Conservation (phyloP, 2,113 vertebrate genomes). For the Prionailurus viverrinus region DNA sequence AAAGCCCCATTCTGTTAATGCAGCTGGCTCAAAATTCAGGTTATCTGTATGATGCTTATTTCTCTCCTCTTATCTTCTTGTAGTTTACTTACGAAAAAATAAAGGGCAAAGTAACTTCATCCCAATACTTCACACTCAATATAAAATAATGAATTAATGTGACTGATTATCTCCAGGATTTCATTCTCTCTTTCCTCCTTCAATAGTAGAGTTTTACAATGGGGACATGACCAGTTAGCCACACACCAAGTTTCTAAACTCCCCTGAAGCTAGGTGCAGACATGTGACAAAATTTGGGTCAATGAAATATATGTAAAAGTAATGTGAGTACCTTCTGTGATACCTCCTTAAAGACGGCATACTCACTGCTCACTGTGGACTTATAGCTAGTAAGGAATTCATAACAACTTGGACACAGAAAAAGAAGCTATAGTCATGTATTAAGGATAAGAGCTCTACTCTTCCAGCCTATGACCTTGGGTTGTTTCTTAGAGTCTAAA, state of each 20-base stretch:
- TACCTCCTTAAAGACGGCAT: neutral
- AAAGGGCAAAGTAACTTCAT: neutral
- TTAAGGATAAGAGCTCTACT: neutral
- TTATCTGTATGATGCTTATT: neutral
- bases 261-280: neutral
- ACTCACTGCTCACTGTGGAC: neutral
- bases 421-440: neutral
- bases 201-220: neutral
- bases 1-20: neutral
- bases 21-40: neutral
- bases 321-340: neutral
- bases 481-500: neutral
- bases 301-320: neutral
- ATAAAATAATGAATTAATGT: neutral
- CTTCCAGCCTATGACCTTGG: neutral
- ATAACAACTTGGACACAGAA: neutral
- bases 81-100: slow-evolving; percentile 7
- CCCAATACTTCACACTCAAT: neutral
- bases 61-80: neutral
- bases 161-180: neutral
- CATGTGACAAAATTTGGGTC: neutral
- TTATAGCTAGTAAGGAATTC: neutral
- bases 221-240: neutral
- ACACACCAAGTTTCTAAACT: slow-evolving; percentile 29
- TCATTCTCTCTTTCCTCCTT: neutral